Conservation (phyloP, 2,888 invertebrate genomes). For the Opisthograptis luteolata region DNA sequence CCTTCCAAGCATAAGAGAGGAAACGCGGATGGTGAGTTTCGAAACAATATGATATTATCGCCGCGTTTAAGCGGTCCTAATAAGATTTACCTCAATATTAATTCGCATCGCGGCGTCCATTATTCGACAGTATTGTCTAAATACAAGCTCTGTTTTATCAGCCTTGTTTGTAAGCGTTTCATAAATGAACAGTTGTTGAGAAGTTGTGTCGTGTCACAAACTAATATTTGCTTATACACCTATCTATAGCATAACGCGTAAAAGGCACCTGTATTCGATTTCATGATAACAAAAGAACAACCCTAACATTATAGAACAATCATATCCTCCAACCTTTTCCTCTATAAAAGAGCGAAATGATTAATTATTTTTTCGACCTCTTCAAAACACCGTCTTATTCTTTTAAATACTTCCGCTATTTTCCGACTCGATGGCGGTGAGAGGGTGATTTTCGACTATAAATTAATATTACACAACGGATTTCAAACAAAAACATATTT, state of each 20-base stretch:
- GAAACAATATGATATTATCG: constrained; percentile 84
- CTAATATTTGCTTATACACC: constrained; percentile 27
- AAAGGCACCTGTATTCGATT: constrained; percentile 47
- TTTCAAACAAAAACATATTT: constrained; percentile 64
- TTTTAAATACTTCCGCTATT: constrained; percentile 83
- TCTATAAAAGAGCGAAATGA: constrained; percentile 77
- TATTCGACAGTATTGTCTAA: constrained; percentile 78
- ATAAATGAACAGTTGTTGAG: constrained; percentile 47
- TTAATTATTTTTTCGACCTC: constrained; percentile 82
- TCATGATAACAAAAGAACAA: constrained; percentile 67
- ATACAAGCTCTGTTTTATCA: constrained; percentile 60
- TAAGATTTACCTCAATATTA: constrained; percentile 84
- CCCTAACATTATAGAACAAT: constrained; percentile 76
- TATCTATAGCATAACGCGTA: constrained; percentile 25
- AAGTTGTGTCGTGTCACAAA: constrained; percentile 37
- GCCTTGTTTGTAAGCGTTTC: constrained; percentile 56
- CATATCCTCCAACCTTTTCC: constrained; percentile 78
- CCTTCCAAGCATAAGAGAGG: constrained; percentile 80
- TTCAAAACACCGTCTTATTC: constrained; percentile 82
- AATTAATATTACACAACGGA: constrained; percentile 79
- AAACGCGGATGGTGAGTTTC: constrained; percentile 78
- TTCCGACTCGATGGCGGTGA: constrained; percentile 79
- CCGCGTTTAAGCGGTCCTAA: constrained; percentile 80
- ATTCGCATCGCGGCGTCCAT: constrained; percentile 80
- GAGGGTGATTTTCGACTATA: constrained; percentile 75